Evolutionary conservation across 2,113 vertebrate species (phyloP), one percentile per base, ranked within the genome.

Genomic region (Onychostruthus taczanowskii): DNA sequence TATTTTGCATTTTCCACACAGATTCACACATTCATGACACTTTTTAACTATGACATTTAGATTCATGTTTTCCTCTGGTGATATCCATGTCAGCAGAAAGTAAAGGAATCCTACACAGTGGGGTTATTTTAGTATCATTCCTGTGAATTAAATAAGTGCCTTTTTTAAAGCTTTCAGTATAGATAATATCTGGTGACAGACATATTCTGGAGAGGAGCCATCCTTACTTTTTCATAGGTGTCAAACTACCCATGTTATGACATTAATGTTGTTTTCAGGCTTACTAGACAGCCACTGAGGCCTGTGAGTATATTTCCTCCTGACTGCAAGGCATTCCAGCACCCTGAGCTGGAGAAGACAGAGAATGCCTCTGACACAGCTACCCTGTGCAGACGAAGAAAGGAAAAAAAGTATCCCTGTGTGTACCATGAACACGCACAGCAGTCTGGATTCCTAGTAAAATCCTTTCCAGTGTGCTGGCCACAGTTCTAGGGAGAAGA

Each of bases 401-500:
- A 59, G 63, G 41, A 78, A 87, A 87, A 87, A 44, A 73, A 44
- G 66, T 24, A 27, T 87, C 58, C 49, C 35, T 73, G 27, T 76
- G 69, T 75, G 39, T 39, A 59, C 33, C 22, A 74, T 2, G 11
- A 84, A 50, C 0, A 1, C 37, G 46, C 82, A 77, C 44, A 76
- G 67, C 59, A 64, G 50, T 58, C 66, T 79, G 58, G 87, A 91
- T 94, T 96, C 89, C 87, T 80, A 73, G 37, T 56, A 82, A 95
- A 91, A 93, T 78, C 74, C 64, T 91, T 76, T 84, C 62, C 87
- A 85, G 77, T 24, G 64, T 87, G 52, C 20, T 92, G 61, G 52
- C 46, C 41, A 27, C 37, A 77, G 74, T 91, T 87, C 84, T 75
- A 87, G 81, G 70, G 81, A 87, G 62, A 78, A 43, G 69, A 87